Evolutionary conservation across 2,113 vertebrate genomes (phyloP), one percentile per base, ranked within the genome.

Genomic region (Paralichthys olivaceus): DNA sequence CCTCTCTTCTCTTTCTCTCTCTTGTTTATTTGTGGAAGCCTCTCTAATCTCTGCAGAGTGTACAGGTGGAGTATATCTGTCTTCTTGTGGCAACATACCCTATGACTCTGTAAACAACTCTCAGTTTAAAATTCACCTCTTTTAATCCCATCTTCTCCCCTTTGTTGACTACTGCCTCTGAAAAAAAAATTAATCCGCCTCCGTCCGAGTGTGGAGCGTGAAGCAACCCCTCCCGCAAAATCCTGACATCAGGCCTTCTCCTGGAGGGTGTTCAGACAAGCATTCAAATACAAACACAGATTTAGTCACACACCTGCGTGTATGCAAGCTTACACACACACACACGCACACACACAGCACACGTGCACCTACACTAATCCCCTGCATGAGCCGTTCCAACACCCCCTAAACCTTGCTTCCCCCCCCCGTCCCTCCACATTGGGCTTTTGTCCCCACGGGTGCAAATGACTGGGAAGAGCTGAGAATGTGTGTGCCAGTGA

Each of bases 61-160:
- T 80, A 85, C 79, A 89, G 85, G 84, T 87, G 75, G 75, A 89
- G 86, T 82, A 77, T 89, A 88, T 85, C 80, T 81, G 75, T 85
- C 85, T 86, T 79, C 84, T 75, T 79, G 70, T 86, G 87, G 84
- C 76, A 89, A 84, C 79, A 80, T 72, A 87, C 62, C 74, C 76
- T 43, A 29, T 77, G 83, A 91, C 87, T 92, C 77, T 88, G 84
- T 92, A 92, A 91, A 92, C 89, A 93, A 90, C 76, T 78, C 72
- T 80, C 75, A 70, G 74, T 91, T 91, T 88, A 89, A 89, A 89
- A 92, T 90, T 90, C 87, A 84, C 84, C 84, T 75, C 69, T 80
- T 89, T 88, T 90, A 90, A 92, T 90, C 86, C 86, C 75, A 69
- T 61, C 75, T 74, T 22, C 68, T 68, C 37, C 63, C 23, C 47